Evolutionary conservation across 2,888 invertebrate species (phyloP), one percentile per base, ranked within the genome.

Genomic region (Alloplasta piceator): DNA sequence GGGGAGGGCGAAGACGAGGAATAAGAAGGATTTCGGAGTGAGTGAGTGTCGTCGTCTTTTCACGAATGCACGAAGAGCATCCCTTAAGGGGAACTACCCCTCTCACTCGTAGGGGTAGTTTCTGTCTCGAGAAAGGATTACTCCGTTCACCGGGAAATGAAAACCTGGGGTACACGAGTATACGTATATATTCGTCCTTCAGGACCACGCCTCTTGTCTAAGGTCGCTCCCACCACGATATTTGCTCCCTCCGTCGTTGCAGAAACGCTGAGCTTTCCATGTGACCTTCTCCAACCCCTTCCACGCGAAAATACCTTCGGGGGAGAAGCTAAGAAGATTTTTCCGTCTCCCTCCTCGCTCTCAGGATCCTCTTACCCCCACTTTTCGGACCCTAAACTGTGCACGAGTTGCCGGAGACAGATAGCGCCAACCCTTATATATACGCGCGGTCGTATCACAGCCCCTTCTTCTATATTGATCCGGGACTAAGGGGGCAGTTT

Each of bases 141-240:
- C 43, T 50, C 58, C 26, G 66, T 67, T 71, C 58, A 56, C 67
- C 39, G 50, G 81, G 58, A 71, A 60, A 70, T 56, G 77, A 60
- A 14, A 73, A 64, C 38, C 50, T 36, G 77, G 43, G 50, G 56
- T 67, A 43, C 10, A 56, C 71, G 58, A 50, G 72, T 64, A 56
- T 76, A 36, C 14, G 48, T 56, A 64, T 26, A 43, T 48, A 43
- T 60, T 14, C 43, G 12, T 56, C 26, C 43, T 48, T 61, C 86
- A 87, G 85, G 88, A 88, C 91, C 91, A 91, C 91, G 91, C 91
- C 91, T 91, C 91, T 90, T 90, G 90, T 91, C 91, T 91, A 91
- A 91, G 91, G 91, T 90, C 88, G 88, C 88, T 89, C 90, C 89
- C 89, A 86, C 91, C 85, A 78, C 72, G 82, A 78, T 77, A 10